These are phyloP conservation scores for Tetramorium bicarinatum DNA, from an alignment of 2,888 invertebrate genomes.

Conservation along the genomic window DNA sequence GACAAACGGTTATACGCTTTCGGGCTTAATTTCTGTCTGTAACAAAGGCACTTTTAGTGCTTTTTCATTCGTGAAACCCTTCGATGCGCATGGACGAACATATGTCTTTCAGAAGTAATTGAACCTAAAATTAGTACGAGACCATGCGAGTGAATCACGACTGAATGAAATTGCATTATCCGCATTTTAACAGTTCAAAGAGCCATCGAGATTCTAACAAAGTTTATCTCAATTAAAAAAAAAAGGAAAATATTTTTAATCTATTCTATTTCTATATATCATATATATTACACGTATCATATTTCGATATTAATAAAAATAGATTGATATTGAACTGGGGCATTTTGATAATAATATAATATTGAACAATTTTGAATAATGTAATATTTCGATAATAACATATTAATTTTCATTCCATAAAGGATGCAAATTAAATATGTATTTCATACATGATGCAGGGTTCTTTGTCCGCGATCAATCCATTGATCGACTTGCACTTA, in stretches of 20 bases:
- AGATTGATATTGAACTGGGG: neutral
- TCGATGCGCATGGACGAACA: conserved; percentile 14
- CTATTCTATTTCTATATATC: neutral
- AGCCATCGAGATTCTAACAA: neutral
- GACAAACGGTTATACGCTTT: conserved; percentile 38
- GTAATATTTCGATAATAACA: conserved; percentile 9
- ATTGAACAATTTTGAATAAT: conserved; percentile 9
- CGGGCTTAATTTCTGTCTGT: conserved; percentile 48
- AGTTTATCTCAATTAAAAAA: neutral
- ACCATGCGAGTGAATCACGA: conserved; percentile 14
- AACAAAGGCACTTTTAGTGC: conserved; percentile 31
- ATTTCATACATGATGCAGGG: conserved; percentile 11
- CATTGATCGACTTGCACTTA: conserved; percentile 9
- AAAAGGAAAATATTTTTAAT: conserved; percentile 1
- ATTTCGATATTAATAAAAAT: conserved; percentile 6
- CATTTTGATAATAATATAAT: conserved; percentile 4
- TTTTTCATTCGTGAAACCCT: conserved; percentile 51
- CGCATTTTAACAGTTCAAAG: neutral
- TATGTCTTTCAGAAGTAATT: conserved; percentile 46
- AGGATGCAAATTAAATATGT: neutral
- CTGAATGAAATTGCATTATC: conserved; percentile 11
- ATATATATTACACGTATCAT: neutral
- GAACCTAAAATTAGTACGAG: conserved; percentile 36
- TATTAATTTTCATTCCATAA: neutral
- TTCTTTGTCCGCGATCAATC: neutral